Conservation (phyloP, 1,140 invertebrate species). For the Heliconius melpomene region DNA sequence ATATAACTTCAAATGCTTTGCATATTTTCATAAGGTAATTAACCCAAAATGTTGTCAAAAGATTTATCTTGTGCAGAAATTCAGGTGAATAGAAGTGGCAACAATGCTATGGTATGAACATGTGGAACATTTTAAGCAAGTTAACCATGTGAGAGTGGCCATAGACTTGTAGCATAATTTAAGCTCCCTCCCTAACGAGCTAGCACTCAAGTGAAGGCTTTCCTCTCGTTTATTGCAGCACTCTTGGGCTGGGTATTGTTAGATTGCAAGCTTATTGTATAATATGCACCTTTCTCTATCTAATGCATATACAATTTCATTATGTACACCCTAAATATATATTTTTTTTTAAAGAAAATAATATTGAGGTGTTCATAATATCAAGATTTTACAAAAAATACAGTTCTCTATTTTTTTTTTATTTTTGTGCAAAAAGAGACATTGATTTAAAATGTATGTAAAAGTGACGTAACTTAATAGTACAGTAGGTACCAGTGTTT, state of each 20-base stretch:
- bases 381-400: no score
- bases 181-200: conserved; percentile 71
- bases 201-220: conserved; percentile 60
- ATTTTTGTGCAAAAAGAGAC: no score
- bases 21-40: conserved; percentile 10
- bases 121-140: conserved; percentile 45
- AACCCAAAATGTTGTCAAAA: conserved; percentile 24
- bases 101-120: conserved; percentile 23
- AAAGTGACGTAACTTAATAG: no score
- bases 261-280: conserved; percentile 62
- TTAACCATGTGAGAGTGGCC: conserved; percentile 60
- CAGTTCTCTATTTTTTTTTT: no score
- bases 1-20: conserved; percentile 5
- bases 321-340: not conserved
- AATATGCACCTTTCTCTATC: conserved; percentile 23
- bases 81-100: conserved; percentile 6
- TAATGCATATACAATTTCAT: not conserved
- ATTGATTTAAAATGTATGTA: no score
- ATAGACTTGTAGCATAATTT: conserved; percentile 69
- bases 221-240: conserved; percentile 57
- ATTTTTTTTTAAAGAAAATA: not conserved
- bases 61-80: conserved; percentile 22
- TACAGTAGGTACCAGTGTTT: no score
- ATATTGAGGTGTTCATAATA: not conserved
- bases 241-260: conserved; percentile 66